Percentiles rank a stretch among this genome's conserved stretches.
Conservation (phyloP, 2,888 invertebrate species). For the Limnephilus lunatus region DNA sequence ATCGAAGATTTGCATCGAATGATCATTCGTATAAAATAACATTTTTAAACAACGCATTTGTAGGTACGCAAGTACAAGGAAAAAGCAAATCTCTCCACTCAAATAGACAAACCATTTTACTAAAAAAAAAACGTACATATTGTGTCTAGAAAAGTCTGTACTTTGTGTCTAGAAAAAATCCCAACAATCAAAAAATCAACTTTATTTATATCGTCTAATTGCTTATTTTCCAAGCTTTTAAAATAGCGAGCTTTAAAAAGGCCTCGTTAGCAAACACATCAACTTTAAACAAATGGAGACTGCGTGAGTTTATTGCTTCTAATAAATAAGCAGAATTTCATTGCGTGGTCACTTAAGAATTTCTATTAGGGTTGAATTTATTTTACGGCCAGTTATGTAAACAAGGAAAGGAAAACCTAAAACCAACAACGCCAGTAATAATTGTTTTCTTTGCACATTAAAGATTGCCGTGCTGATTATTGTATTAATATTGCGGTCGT, state of each 20-base stretch:
- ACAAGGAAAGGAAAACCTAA: not conserved
- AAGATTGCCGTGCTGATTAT: not conserved
- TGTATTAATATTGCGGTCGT: not conserved
- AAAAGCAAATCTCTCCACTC: not conserved
- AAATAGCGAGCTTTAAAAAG: not conserved
- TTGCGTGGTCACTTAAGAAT: not conserved
- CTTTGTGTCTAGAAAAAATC: not conserved
- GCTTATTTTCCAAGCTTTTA: not conserved
- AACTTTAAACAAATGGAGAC: not conserved
- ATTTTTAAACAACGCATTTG: too few species aligned
- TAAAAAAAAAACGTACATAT: not conserved
- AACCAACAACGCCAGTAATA: not conserved
- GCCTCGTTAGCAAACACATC: not conserved
- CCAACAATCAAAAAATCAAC: not conserved
- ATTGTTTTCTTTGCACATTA: constrained; percentile 29
- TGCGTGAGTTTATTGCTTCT: not conserved
- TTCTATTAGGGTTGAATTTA: constrained; percentile 3
- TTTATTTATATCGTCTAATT: not conserved
- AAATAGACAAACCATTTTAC: not conserved
- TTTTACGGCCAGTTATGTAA: constrained; percentile 13
- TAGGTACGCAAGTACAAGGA: too few species aligned
- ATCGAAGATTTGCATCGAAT: too few species aligned
- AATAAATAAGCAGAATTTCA: not conserved
- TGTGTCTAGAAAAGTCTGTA: not conserved
- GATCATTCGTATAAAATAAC: too few species aligned